phyloP scores from a whole-genome alignment of 2,797 vertebrate species.

The Premnoplex brunnescens region DNA sequence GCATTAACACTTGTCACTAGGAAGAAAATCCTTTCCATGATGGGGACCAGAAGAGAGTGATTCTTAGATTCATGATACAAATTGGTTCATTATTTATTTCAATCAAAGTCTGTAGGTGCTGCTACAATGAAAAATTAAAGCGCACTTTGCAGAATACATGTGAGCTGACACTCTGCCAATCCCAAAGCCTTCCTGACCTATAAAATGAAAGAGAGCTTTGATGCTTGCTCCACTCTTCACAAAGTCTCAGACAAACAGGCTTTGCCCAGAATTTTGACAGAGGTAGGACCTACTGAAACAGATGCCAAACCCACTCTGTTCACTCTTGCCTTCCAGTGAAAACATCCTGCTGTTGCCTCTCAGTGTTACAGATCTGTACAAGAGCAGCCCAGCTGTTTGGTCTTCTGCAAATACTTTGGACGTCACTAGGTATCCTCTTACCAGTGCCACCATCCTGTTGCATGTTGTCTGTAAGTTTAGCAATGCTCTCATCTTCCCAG shows the following conservation, averaged over 20 bases:
- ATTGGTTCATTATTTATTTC: constrained; percentile 62
- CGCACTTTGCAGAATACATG: background rate
- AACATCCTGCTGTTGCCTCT: background rate
- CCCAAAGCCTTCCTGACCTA: constrained; percentile 46
- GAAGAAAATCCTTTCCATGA: constrained; percentile 32
- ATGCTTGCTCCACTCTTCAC: background rate
- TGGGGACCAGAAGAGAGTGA: constrained; percentile 7
- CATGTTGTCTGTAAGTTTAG: background rate
- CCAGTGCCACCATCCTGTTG: background rate
- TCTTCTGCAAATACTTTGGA: background rate
- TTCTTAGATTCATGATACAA: constrained; percentile 43
- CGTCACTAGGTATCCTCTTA: background rate
- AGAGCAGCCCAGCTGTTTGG: background rate
- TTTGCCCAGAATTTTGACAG: background rate
- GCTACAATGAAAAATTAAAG: constrained; percentile 58
- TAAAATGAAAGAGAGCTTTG: constrained; percentile 3
- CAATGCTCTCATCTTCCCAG: background rate
- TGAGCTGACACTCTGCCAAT: background rate
- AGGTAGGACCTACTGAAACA: background rate
- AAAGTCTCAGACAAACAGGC: background rate
- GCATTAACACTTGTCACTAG: constrained; percentile 38
- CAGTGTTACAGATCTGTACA: background rate
- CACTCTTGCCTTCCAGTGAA: background rate
- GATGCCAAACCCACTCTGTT: background rate
- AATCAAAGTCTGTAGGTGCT: constrained; percentile 25